A percentile compares a stretch with the other conserved stretches of the same genome.
Evolutionary conservation across 2,888 invertebrate species (phyloP).

Genomic region (Heliconius sara): DNA sequence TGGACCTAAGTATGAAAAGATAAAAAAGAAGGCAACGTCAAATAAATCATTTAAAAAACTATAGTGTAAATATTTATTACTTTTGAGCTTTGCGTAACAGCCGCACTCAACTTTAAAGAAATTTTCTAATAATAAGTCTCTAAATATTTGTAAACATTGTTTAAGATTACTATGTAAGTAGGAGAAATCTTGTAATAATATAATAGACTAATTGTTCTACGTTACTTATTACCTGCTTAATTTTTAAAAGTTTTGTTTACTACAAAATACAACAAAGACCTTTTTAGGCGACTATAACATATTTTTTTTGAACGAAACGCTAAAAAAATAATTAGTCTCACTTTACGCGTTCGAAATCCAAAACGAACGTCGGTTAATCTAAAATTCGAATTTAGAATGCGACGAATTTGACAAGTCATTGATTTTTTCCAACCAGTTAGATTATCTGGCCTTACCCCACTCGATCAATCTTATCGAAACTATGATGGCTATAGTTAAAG

Average conservation of each 20-base stretch:
- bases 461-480: slow-evolving; percentile 83
- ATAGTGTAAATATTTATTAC: not conserved
- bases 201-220: slow-evolving; percentile 20
- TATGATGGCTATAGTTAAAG: slow-evolving; percentile 55
- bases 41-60: not conserved
- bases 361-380: slow-evolving; percentile 62
- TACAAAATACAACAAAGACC: not conserved
- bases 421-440: slow-evolving; percentile 75
- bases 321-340: slow-evolving; percentile 22
- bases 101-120: not conserved
- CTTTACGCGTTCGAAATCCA: slow-evolving; percentile 60
- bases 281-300: not conserved
- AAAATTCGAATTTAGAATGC: slow-evolving; percentile 72
- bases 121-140: not conserved
- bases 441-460: slow-evolving; percentile 83
- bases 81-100: not conserved
- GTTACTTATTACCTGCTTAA: slow-evolving; percentile 23
- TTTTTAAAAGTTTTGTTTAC: slow-evolving; percentile 3
- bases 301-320: not conserved
- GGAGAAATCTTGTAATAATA: slow-evolving; percentile 21
- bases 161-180: slow-evolving; percentile 14
- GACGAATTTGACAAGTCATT: slow-evolving; percentile 83
- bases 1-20: not conserved
- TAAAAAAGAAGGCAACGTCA: not conserved
- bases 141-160: slow-evolving; percentile 35